Conservation (phyloP, 2,797 vertebrate genomes). For the Xerus rutilus region DNA sequence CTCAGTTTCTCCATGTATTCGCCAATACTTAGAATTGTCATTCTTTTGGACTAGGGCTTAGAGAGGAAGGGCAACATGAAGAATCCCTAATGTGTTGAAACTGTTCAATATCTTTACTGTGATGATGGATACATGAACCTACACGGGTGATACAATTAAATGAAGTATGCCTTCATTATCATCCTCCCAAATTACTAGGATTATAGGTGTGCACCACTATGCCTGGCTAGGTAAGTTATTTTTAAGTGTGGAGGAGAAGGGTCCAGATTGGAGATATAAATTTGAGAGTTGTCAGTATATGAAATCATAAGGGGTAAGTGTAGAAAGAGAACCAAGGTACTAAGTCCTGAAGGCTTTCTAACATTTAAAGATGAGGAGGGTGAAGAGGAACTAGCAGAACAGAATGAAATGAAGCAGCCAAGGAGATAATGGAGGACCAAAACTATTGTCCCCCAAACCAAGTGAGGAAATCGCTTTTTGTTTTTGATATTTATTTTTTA, state of each 20-base stretch:
- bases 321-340: not conserved
- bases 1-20: not conserved
- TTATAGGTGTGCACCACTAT: too few relatives aligned
- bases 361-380: not conserved
- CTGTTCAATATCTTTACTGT: too few relatives aligned
- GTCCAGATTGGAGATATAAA: not conserved
- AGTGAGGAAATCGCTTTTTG: not conserved
- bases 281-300: not conserved
- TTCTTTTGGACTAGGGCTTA: not conserved
- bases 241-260: not conserved
- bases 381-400: not conserved
- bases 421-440: not conserved
- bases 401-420: not conserved
- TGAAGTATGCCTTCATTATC: too few relatives aligned
- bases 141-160: too few relatives aligned
- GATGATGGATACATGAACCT: too few relatives aligned
- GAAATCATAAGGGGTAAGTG: not conserved
- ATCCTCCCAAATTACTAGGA: too few relatives aligned
- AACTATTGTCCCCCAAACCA: not conserved
- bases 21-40: not conserved
- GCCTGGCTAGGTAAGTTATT: too few relatives aligned
- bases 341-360: not conserved
- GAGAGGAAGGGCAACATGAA: too few relatives aligned
- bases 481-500: not conserved
- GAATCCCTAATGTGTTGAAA: too few relatives aligned